A percentile compares a stretch with the other conserved stretches of the same genome.
Evolutionary conservation across 35 echinoderm and acorn worm species (phyloP).

Genomic region (Strongylocentrotus purpuratus): DNA sequence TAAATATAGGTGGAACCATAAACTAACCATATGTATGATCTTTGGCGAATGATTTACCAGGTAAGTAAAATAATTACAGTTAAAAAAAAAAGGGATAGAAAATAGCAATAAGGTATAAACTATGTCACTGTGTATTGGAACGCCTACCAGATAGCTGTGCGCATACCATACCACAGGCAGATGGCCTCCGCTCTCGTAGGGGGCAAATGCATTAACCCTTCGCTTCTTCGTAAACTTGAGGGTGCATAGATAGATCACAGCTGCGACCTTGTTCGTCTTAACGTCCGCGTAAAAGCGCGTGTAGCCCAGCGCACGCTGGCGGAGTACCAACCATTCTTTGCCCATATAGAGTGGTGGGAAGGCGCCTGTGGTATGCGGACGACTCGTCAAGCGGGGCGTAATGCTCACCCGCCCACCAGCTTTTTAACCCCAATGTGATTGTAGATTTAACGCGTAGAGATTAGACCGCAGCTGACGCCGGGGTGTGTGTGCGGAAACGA

Average conservation of each 20-base stretch:
- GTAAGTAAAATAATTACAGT: no score
- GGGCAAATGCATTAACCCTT: no score
- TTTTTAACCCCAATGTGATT: neutral
- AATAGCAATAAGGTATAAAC: no score
- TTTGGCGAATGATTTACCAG: no score
- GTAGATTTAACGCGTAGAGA: neutral
- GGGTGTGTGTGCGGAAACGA: no score
- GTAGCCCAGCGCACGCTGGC: neutral
- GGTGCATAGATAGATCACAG: neutral
- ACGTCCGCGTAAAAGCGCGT: neutral
- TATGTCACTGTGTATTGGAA: no score
- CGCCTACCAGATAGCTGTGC: no score
- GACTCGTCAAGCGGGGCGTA: neutral
- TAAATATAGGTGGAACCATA: no score
- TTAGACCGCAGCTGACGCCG: neutral
- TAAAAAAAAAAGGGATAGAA: no score
- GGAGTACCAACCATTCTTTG: slow-evolving; percentile 1
- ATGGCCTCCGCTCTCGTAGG: no score
- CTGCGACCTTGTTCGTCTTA: neutral
- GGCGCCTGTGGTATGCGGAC: neutral
- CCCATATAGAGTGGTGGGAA: neutral
- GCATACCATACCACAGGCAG: no score
- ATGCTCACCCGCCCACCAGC: neutral
- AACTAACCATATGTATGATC: no score
- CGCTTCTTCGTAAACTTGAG: neutral